Base-by-base conservation (phyloP, 2,888 invertebrate genomes). In the Mesorhabditis spiculigera region DNA sequence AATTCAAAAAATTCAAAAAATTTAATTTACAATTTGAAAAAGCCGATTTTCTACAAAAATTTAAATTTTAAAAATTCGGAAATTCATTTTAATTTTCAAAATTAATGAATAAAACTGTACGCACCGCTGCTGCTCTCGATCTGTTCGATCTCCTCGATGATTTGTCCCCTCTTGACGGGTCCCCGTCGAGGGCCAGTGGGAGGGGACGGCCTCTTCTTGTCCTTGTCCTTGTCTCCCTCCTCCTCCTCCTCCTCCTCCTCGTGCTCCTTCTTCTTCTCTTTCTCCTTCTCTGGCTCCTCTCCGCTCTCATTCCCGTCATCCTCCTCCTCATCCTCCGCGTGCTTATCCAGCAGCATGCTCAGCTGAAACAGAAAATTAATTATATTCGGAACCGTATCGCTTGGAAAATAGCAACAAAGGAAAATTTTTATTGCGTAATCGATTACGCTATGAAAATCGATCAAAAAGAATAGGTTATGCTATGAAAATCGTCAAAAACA, bases 161-260 rank as follows among this genome's bases (percentile, higher is more conserved):
- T 50, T 3, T n/a, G 8, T n/a, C 58, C n/a, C 58, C n/a, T 50
- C 58, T 50, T n/a, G 58, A n/a, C 58, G 58, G 58, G 8, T 28
- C 28, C 28, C 28, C 28, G 28, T 1, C 28, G 28, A 28, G 28
- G 28, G 28, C 28, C 28, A 28, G 28, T 28, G 28, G 28, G 28
- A 28, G 28, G 28, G 28, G 28, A 1, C 28, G 58, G 8, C 58
- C n/a, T n/a, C 58, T 50, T 3, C 58, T 50, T 50, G 8, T 50
- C n/a, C n/a, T n/a, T n/a, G n/a, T n/a, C 58, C 58, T 50, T 50
- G 8, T 50, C 58, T 13, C 58, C n/a, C 58, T 50, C 58, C 58
- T 50, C 1, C 58, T 50, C n/a, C n/a, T n/a, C n/a, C 58, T 50
- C 1, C 58, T 50, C 58, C 8, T 50, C 58, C 8, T 50, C 58